Base-by-base conservation (phyloP, 92 coral and sea anemone genomes). In the Plumapathes pennacea region DNA sequence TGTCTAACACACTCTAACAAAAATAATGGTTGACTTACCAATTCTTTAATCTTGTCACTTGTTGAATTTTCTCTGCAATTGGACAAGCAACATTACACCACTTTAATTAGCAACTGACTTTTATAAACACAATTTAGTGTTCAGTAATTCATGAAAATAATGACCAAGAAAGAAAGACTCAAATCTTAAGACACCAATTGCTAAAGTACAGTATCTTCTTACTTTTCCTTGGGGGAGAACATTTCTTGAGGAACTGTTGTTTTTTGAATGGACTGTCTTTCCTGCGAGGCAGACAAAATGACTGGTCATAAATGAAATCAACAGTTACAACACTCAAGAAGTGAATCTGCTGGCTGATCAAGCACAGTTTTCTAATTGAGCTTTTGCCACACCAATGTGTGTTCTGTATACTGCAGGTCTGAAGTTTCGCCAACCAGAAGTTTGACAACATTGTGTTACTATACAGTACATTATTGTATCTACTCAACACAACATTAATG, bases 41-140 rank as follows among this genome's bases (percentile, higher is more conserved):
- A 81, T 52, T 90, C 94, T 29, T 83, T 75, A 23, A 90, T 81
- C 60, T 90, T 90, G 52, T 90, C 88, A 36, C 89, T 83, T 18
- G 97, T 76, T n/a, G 97, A 76, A 18, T 75, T 49, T 43, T 79
- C 84, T 28, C 96, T 85, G 54, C 23, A 64, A 49, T 48, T 41
- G 25, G 8, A 33, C 32, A 33, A 22, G 26, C n/a, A n/a, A n/a
- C n/a, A n/a, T n/a, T n/a, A n/a, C 40, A 34, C 40, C 40, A 34
- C 9, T 13, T 34, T 34, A 34, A 34, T 34, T 34, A 34, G 40
- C 40, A 34, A 34, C 40, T 34, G 7, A 34, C n/a, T 15, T 42
- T 42, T 15, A 42, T 37, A 37, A 42, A 15, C 3, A 4, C 49
- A 15, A 12, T 15, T 42, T 42, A 15, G n/a, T 42, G 3, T 15